Percentiles rank a stretch among this genome's conserved stretches.
Evolutionary conservation across 2,888 invertebrate genomes (phyloP).

Genomic region (Alsophila aescularia): DNA sequence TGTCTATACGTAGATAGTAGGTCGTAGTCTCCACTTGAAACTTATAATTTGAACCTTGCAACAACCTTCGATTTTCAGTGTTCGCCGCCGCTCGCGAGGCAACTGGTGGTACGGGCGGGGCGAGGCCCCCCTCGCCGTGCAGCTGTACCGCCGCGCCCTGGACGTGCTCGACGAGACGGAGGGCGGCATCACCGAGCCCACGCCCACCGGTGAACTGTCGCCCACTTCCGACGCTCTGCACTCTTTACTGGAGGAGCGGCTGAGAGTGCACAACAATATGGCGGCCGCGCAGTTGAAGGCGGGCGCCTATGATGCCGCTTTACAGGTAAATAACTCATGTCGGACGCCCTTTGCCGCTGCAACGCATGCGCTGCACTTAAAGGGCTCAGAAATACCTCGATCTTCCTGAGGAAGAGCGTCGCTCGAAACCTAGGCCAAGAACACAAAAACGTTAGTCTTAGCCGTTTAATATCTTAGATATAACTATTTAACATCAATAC

Average conservation of each 20-base stretch:
- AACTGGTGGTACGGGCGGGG: constrained; percentile 95
- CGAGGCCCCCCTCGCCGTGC: constrained; percentile 92
- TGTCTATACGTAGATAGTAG: no score
- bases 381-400: no score
- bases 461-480: no score
- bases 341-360: no score
- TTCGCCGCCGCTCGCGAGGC: constrained; percentile 89
- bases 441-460: no score
- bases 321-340: no score
- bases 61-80: constrained; percentile 41
- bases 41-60: no score
- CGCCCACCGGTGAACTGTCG: constrained; percentile 72
- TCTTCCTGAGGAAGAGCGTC: no score
- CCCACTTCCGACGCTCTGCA: constrained; percentile 59
- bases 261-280: constrained; percentile 95
- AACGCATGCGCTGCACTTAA: no score
- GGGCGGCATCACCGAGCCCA: constrained; percentile 85
- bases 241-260: constrained; percentile 89
- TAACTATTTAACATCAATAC: no score
- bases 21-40: no score
- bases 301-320: constrained; percentile 92
- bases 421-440: no score
- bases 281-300: constrained; percentile 96
- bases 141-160: constrained; percentile 93
- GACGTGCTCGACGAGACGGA: constrained; percentile 91